These are phyloP conservation scores for Rhipidura dahli DNA, from an alignment of 2,113 vertebrate genomes.

Conservation along the genomic window DNA sequence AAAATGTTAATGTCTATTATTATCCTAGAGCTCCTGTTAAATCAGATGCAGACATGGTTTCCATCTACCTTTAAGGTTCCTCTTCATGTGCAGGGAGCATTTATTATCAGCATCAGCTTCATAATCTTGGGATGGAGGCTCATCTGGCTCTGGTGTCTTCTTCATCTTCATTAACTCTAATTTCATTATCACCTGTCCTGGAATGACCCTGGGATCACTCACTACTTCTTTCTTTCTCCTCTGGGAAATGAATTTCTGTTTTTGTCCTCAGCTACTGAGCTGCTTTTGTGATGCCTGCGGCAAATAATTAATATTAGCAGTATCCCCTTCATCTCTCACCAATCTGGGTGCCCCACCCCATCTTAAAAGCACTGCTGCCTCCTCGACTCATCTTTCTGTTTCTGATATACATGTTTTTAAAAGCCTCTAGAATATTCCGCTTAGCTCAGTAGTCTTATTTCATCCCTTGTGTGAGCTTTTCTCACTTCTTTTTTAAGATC, in stretches of 20 bases:
- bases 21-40: not conserved
- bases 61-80: not conserved
- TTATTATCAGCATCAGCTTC: not conserved
- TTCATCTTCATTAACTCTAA: conserved; percentile 76
- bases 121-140: conserved; percentile 28
- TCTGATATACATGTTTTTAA: not conserved
- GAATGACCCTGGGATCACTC: conserved; percentile 66
- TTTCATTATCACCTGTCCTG: conserved; percentile 79
- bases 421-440: not conserved
- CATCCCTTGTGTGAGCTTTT: not conserved
- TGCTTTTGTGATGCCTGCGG: conserved; percentile 44
- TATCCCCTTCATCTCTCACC: conserved; percentile 12
- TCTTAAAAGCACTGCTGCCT: not conserved
- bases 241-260: conserved; percentile 71
- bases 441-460: not conserved
- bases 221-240: conserved; percentile 58
- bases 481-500: not conserved
- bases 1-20: not conserved
- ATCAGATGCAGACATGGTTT: not conserved
- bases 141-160: conserved; percentile 65
- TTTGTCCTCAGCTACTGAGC: conserved; percentile 40
- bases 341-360: not conserved
- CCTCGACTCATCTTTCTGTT: not conserved
- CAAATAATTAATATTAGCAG: conserved; percentile 50
- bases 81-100: not conserved